A percentile compares a stretch with the other conserved stretches of the same genome.
Evolutionary conservation across 1,140 invertebrate species (phyloP).

Genomic region (Apolygus lucorum): DNA sequence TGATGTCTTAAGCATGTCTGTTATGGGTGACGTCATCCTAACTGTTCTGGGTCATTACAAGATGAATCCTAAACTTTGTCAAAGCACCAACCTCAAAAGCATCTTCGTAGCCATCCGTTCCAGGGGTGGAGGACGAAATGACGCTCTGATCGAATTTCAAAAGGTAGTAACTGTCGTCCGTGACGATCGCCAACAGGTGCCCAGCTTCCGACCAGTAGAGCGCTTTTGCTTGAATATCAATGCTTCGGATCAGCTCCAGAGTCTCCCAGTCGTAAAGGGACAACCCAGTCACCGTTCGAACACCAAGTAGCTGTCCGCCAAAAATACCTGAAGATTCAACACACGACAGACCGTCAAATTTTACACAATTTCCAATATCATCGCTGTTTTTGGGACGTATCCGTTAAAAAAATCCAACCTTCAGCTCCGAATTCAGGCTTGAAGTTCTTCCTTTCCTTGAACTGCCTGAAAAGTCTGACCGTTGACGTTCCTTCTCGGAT

Average conservation of each 20-base stretch:
- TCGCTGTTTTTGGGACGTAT: too few species aligned
- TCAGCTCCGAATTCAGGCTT: conserved; percentile 95
- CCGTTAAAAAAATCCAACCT: too few species aligned
- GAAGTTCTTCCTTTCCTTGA: conserved; percentile 92
- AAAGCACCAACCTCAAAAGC: conserved; percentile 75
- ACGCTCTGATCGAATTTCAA: conserved; percentile 76
- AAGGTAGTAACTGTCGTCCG: conserved; percentile 94
- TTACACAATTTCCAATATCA: too few species aligned
- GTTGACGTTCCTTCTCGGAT: conserved; percentile 84
- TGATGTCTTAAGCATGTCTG: too few species aligned
- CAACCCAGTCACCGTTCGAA: conserved; percentile 85
- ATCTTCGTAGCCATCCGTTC: conserved; percentile 91
- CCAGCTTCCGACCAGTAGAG: conserved; percentile 96
- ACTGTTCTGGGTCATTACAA: too few species aligned
- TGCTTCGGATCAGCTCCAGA: conserved; percentile 80
- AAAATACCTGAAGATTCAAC: conserved; percentile 77
- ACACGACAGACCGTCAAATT: too few species aligned
- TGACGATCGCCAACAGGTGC: conserved; percentile 85
- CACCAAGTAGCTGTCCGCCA: conserved; percentile 89
- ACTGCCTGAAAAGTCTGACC: conserved; percentile 95
- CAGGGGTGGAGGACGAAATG: conserved; percentile 53
- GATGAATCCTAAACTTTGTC: too few species aligned
- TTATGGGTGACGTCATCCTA: too few species aligned
- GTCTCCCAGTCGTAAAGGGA: conserved; percentile 98
- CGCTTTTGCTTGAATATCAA: conserved; percentile 89